phyloP scores from a whole-genome alignment of 2,888 invertebrate genomes.

The Aspidapion aeneum region DNA sequence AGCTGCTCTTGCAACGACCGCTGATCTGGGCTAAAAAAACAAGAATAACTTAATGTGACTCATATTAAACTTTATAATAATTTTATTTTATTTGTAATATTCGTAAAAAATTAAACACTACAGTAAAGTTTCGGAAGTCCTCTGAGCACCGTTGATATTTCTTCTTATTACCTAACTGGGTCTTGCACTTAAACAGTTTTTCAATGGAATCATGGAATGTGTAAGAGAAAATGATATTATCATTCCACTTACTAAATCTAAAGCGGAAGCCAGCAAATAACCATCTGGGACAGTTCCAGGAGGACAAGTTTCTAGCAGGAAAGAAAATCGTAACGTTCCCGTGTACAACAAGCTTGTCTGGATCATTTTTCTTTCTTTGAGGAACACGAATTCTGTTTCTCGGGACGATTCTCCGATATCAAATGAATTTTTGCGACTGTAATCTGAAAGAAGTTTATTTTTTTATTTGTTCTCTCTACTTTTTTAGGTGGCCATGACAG shows the following conservation, averaged over 20 bases:
- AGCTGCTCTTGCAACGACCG: constrained; percentile 88
- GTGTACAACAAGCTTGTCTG: constrained; percentile 72
- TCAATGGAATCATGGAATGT: too few relatives aligned
- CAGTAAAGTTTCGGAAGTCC: too few relatives aligned
- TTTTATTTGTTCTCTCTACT: not conserved
- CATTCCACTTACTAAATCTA: constrained; percentile 87
- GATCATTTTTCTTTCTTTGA: constrained; percentile 85
- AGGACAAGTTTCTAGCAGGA: constrained; percentile 91
- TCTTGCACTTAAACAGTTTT: too few relatives aligned
- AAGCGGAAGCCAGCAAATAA: constrained; percentile 86
- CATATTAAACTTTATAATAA: too few relatives aligned
- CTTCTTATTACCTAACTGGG: too few relatives aligned
- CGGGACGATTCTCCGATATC: constrained; percentile 76
- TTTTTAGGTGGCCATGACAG: not conserved
- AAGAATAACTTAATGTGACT: too few relatives aligned
- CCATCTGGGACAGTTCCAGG: constrained; percentile 97
- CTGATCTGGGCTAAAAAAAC: constrained; percentile 79
- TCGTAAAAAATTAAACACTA: too few relatives aligned
- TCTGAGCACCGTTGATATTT: too few relatives aligned
- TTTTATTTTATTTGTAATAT: too few relatives aligned
- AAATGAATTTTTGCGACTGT: constrained; percentile 77
- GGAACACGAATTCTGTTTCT: constrained; percentile 83
- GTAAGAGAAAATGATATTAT: too few relatives aligned
- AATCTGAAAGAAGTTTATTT: constrained; percentile 48
- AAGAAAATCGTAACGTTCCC: constrained; percentile 88